phyloP scores from a whole-genome alignment of 2,113 vertebrate species.

The Sterrhoptilus dennistouni region DNA sequence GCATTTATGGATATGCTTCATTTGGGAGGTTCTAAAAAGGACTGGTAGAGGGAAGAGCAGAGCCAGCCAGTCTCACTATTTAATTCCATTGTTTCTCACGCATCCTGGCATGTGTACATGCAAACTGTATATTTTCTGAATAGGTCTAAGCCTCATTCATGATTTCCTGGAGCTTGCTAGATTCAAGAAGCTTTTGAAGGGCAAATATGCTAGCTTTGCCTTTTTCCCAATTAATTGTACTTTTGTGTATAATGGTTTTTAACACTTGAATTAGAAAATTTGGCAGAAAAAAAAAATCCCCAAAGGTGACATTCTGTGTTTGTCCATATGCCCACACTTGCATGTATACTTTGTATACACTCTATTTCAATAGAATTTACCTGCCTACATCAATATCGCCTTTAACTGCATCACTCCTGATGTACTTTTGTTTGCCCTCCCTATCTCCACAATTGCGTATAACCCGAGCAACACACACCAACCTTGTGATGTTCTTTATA shows the following conservation, averaged over 20 bases:
- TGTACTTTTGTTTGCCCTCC: background rate
- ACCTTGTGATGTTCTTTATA: background rate
- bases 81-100: background rate
- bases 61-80: background rate
- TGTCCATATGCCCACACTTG: background rate
- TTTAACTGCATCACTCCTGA: background rate
- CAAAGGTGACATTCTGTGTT: background rate
- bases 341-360: too few relatives aligned
- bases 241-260: background rate
- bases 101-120: background rate
- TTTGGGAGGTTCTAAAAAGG: background rate
- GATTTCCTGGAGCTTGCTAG: background rate
- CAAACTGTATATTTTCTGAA: background rate
- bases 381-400: background rate
- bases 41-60: background rate
- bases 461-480: rapidly evolving
- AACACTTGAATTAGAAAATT: background rate
- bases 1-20: background rate
- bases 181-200: background rate
- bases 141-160: background rate
- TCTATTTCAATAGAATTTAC: background rate
- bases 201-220: background rate
- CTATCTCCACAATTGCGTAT: rapidly evolving
- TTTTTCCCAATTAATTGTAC: background rate
- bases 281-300: background rate